A percentile compares a stretch with the other conserved stretches of the same genome.
Evolutionary conservation across 1,140 invertebrate species (phyloP).

Genomic region (Bombus superbus): DNA sequence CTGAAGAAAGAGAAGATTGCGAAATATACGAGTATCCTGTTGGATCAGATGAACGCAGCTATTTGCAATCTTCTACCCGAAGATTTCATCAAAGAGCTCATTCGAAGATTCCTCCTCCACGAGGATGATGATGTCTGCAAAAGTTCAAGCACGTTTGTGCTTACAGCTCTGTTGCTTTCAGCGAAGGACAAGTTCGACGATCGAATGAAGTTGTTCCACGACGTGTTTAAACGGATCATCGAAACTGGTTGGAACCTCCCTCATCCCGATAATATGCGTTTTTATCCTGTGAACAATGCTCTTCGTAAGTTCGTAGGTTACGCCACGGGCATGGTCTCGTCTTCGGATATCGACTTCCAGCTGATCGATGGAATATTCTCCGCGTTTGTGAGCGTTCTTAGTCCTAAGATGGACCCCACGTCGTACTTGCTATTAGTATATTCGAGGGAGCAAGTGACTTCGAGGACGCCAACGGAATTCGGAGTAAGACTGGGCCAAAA

Average conservation of each 20-base stretch:
- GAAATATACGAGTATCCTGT: rapidly evolving
- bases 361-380: constrained; percentile 47
- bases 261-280: not conserved
- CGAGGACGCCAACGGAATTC: constrained; percentile 16
- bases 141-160: not conserved
- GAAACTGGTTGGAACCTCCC: constrained; percentile 40
- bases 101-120: constrained; percentile 56
- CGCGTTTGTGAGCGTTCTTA: constrained; percentile 33
- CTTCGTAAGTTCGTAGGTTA: constrained; percentile 31
- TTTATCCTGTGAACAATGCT: constrained; percentile 38
- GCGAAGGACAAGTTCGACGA: not conserved
- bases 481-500: constrained; percentile 33
- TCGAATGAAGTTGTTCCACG: constrained; percentile 23
- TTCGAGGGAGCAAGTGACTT: not conserved
- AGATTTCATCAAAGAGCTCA: constrained; percentile 29
- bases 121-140: not conserved
- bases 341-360: rapidly evolving
- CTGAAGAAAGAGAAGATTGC: rapidly evolving
- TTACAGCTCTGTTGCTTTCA: constrained; percentile 22
- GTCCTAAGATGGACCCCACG: constrained; percentile 37
- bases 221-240: constrained; percentile 19
- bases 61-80: constrained; percentile 52
- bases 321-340: rapidly evolving
- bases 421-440: constrained; percentile 55
- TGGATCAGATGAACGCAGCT: constrained; percentile 21